Base-by-base conservation (phyloP, 2,113 vertebrate genomes). In the Athene noctua region DNA sequence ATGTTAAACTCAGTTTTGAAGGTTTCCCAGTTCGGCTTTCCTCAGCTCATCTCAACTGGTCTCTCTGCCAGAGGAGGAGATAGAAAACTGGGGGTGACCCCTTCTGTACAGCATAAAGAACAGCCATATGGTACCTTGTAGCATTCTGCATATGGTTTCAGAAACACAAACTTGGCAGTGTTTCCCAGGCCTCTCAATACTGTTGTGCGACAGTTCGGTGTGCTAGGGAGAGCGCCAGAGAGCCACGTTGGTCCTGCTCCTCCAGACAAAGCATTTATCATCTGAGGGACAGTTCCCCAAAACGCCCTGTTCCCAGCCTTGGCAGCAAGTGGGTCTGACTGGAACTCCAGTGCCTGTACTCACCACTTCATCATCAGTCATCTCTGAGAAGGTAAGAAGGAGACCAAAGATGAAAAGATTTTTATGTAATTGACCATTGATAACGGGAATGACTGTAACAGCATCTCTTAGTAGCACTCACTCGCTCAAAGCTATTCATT, bases 41-140 rank as follows among this genome's bases (percentile, higher is more conserved):
- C 40, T 61, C 51, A 67, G 65, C 14, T 51, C 30, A 74, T 38
- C 74, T 85, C 58, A 62, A 27, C 55, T 20, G 42, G 19, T 11
- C 26, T 40, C 1, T 34, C 5, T 38, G 12, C 3, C 3, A 72
- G 44, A n/a, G 14, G 8, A 38, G 13, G 16, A 51, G 12, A 17
- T 9, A 16, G 10, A 2, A 38, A 86, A 44, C 8, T 1, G 12
- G 25, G 12, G 38, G 0, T 70, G 17, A n/a, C 9, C 19, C 46
- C 44, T 61, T 52, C 42, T 2, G 1, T 32, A 61, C 14, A 52
- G 46, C 54, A 73, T 30, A 52, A 16, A 72, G 57, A 86, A 40
- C 25, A 77, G 22, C 46, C 34, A 3, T 0, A 4, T 3, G 2
- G 4, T 7, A 34, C 27, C 27, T 13, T 5, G 10, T 2, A 59